phyloP scores from a whole-genome alignment of 1,140 invertebrate species.

The Drosophila pseudoobscura region DNA sequence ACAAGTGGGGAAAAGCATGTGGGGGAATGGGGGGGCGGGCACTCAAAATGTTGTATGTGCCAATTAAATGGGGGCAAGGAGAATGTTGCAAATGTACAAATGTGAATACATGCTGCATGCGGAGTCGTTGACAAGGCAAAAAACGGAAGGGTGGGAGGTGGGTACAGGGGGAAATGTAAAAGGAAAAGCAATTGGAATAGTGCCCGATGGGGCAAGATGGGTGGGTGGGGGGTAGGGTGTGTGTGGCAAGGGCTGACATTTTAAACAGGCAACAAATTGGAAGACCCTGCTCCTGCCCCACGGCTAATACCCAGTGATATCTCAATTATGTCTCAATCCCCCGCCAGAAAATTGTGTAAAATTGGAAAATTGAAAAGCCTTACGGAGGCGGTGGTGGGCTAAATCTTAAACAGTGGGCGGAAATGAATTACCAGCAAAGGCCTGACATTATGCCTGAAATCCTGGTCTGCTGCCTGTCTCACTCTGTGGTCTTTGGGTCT shows the following conservation, averaged over 20 bases:
- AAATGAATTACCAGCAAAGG: constrained; percentile 61
- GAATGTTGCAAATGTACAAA: constrained; percentile 73
- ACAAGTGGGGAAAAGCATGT: neutral
- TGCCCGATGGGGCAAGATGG: neutral
- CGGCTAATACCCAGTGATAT: constrained; percentile 4
- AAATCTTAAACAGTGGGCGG: constrained; percentile 59
- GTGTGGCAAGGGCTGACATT: too few species aligned
- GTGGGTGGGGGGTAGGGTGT: neutral
- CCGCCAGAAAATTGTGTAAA: constrained; percentile 41
- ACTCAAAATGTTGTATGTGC: constrained; percentile 71
- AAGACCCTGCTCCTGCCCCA: too few species aligned
- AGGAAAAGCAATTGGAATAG: constrained; percentile 39
- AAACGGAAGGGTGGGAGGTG: constrained; percentile 14
- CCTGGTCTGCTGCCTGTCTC: neutral
- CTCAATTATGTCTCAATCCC: constrained; percentile 16
- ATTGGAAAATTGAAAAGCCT: constrained; percentile 47
- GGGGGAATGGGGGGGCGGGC: neutral
- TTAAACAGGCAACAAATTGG: too few species aligned
- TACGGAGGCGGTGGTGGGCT: neutral
- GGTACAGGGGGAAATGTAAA: neutral
- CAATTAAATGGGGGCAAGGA: constrained; percentile 71
- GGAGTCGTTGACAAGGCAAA: too few species aligned
- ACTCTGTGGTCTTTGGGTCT: constrained; percentile 42
- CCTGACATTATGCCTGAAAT: constrained; percentile 49
- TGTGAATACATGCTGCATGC: constrained; percentile 41